Evolutionary conservation across 2,113 vertebrate species (phyloP), one percentile per base, ranked within the genome.

Genomic region (Sander lucioperca): DNA sequence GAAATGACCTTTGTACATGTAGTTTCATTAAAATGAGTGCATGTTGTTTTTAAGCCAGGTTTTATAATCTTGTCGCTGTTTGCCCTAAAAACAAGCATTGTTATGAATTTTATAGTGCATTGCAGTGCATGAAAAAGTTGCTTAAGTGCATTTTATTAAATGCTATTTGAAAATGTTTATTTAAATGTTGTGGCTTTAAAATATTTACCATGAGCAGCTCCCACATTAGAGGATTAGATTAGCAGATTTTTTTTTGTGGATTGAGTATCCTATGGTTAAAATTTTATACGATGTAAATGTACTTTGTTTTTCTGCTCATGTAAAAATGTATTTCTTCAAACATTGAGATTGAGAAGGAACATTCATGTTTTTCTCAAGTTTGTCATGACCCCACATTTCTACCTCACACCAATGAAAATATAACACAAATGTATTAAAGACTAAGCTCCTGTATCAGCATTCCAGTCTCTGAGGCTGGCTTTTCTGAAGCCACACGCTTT

Each of bases 71-170:
- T 95, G 93, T 94, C 82, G 86, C 5, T 92, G 93, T 96, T 93
- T 95, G 94, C 93, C 94, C 93, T 91, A 94, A 96, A 82, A 90
- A 95, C 81, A 93, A 96, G 95, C 95, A 95, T 97, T 96, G 95
- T 97, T 94, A 94, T 97, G 91, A 96, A 95, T 97, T 97, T 96
- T 97, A 96, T 96, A 96, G 94, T 95, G 96, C 96, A 96, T 95
- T 93, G 95, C 96, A 93, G 94, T 98, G 98, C 97, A 99, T 98
- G 98, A 88, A 90, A 88, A 90, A 91, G 92, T 96, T 95, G 96
- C 95, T 96, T 96, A 92, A 88, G 95, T 96, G 96, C 96, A 97
- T 97, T 97, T 97, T 96, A 97, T 97, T 94, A 97, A 97, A 97
- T 97, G 96, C 96, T 95, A 88, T 96, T 94, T 84, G 33, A 78